These are phyloP conservation scores for Fregetta grallaria DNA, from an alignment of 2,113 vertebrate genomes.

Conservation along the genomic window DNA sequence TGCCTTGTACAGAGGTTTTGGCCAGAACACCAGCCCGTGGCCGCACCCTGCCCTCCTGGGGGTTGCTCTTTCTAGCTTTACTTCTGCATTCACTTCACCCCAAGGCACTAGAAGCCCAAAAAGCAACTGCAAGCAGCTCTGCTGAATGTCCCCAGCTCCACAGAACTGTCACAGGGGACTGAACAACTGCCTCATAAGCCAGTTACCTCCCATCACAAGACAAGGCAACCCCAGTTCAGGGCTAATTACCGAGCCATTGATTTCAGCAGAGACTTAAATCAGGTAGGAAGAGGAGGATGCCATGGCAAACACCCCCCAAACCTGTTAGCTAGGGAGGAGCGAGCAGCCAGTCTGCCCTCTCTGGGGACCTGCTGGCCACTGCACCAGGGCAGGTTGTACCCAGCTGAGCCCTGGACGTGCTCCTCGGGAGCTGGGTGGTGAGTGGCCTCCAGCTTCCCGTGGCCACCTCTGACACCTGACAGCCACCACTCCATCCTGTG, in stretches of 20 bases:
- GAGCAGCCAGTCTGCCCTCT: neutral
- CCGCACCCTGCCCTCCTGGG: neutral
- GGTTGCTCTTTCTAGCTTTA: neutral
- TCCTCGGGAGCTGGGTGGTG: neutral
- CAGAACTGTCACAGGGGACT: neutral
- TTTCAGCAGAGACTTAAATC: neutral
- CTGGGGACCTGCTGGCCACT: neutral
- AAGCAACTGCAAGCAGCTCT: neutral
- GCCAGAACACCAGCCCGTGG: neutral
- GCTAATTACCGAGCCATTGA: neutral
- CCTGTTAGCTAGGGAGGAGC: neutral
- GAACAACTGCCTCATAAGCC: neutral
- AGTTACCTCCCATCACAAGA: neutral
- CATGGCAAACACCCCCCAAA: neutral
- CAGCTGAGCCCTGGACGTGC: neutral
- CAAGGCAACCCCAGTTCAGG: neutral
- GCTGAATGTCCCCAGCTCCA: neutral
- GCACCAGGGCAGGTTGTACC: neutral
- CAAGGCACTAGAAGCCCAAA: neutral
- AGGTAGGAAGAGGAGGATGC: neutral
- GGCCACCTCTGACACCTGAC: neutral
- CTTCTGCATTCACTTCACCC: neutral
- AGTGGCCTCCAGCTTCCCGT: neutral
- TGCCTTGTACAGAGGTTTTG: neutral
- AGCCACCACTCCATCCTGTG: accelerated